Evolutionary conservation across 2,888 invertebrate genomes (phyloP).

Genomic region (Phaedon cochleariae): DNA sequence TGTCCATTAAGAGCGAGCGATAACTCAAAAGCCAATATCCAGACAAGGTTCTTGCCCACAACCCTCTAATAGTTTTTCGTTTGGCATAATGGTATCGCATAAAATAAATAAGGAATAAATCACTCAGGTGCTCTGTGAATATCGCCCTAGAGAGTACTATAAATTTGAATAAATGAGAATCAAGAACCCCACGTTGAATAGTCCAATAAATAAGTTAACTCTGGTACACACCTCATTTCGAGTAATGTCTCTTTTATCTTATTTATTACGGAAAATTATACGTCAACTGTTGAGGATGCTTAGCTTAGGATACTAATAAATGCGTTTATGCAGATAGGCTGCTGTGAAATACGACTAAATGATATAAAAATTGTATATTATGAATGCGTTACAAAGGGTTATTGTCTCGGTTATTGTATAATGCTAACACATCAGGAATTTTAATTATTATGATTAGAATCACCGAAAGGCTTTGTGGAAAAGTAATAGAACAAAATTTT

Average conservation of each 20-base stretch:
- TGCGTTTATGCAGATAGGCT: too few species aligned
- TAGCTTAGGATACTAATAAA: slow-evolving; percentile 1
- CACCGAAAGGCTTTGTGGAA: too few species aligned
- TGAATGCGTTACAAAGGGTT: too few species aligned
- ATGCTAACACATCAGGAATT: too few species aligned
- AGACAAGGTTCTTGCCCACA: slow-evolving; percentile 9
- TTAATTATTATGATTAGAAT: too few species aligned
- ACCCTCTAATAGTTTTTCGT: slow-evolving; percentile 13
- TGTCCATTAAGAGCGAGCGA: slow-evolving; percentile 5
- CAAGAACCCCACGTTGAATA: slow-evolving; percentile 32
- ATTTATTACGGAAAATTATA: slow-evolving; percentile 20
- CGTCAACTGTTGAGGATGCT: slow-evolving; percentile 12
- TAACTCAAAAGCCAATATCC: slow-evolving; percentile 18
- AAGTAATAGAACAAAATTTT: too few species aligned
- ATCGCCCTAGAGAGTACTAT: slow-evolving; percentile 21
- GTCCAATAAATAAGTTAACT: slow-evolving; percentile 28
- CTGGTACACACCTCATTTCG: slow-evolving; percentile 20
- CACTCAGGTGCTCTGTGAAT: slow-evolving; percentile 23
- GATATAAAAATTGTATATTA: too few species aligned
- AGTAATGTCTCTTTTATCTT: slow-evolving; percentile 28
- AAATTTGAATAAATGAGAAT: slow-evolving; percentile 35
- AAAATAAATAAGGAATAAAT: slow-evolving; percentile 32
- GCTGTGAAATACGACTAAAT: too few species aligned
- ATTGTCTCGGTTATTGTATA: too few species aligned
- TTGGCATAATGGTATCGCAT: slow-evolving; percentile 26